Evolutionary conservation across 2,797 vertebrate genomes (phyloP), one percentile per base, ranked within the genome.

Genomic region (Tragopan temminckii): DNA sequence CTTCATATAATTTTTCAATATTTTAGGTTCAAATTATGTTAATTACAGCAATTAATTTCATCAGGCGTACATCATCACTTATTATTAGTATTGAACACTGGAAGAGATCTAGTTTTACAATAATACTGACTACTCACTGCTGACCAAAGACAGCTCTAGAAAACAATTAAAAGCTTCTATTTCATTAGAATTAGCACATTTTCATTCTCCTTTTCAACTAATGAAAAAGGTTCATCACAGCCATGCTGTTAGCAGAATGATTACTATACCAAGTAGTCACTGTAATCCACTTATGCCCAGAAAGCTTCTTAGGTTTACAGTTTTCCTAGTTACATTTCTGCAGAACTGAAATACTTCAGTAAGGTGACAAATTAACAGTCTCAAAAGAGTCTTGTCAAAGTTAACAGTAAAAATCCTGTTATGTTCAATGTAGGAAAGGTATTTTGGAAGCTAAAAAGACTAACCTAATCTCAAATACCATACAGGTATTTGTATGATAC

Each of bases 21-120:
- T 80, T 67, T 82, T 82, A 80, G 31, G 5, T 76, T 27, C 38
- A 24, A 69, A 9, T 48, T 80, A 42, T n/a, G 2, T 68, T 80
- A 78, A 29, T 86, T 57, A 36, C 20, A 85, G 64, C 36, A 81
- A 52, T 63, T 81, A 66, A 21, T 79, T 80, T 10, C 57, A 70
- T 89, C 29, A 76, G 58, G 58, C 11, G 79, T 71, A 24, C 7
- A 18, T 45, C 7, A n/a, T 27, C 2, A 1, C 53, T 81, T 68
- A 20, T 71, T 61, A 29, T 15, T 33, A 5, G 5, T 16, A 11
- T 27, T 12, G 5, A 67, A 33, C 9, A 8, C 9, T 42, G 57
- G 16, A 38, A 42, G 17, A 36, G 2, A 57, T 57, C 23, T 23
- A 55, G 48, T 86, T 24, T 74, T 69, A n/a, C 15, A 53, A 45